Conservation (phyloP, 2,888 invertebrate genomes). For the Drosophila pseudotakahashii region DNA sequence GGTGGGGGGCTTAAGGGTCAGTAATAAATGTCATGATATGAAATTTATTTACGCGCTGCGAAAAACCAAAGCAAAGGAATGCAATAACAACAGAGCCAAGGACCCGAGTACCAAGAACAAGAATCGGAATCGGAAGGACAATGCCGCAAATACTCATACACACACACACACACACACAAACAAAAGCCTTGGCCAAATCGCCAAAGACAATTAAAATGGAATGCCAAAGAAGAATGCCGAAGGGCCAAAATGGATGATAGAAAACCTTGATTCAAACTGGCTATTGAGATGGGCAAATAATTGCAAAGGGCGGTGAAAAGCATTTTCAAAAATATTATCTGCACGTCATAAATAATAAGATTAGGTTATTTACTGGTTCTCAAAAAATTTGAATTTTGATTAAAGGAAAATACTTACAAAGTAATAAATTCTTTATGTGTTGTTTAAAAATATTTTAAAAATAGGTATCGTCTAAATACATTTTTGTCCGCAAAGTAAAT, state of each 20-base stretch:
- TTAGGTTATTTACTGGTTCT: too few relatives aligned
- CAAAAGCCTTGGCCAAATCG: slow-evolving; percentile 44
- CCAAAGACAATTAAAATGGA: slow-evolving; percentile 57
- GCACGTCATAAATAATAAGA: neutral
- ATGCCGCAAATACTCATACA: slow-evolving; percentile 38
- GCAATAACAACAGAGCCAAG: slow-evolving; percentile 53
- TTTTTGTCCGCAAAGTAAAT: too few relatives aligned
- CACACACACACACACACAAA: slow-evolving; percentile 38
- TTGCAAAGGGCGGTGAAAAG: neutral
- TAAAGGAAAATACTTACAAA: too few relatives aligned
- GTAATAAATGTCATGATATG: slow-evolving; percentile 79
- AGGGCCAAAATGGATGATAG: slow-evolving; percentile 26
- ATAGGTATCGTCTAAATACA: too few relatives aligned
- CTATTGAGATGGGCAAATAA: slow-evolving; percentile 3
- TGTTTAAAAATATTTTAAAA: too few relatives aligned
- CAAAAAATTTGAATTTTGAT: too few relatives aligned
- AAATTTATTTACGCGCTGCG: slow-evolving; percentile 79
- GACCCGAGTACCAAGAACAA: slow-evolving; percentile 23
- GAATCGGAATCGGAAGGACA: slow-evolving; percentile 34
- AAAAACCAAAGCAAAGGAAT: slow-evolving; percentile 77
- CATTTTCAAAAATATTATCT: neutral
- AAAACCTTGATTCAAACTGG: slow-evolving; percentile 13
- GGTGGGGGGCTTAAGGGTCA: slow-evolving; percentile 71
- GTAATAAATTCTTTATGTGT: too few relatives aligned
- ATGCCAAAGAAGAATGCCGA: slow-evolving; percentile 47